These are phyloP conservation scores for Lasioglossum marginatum DNA, from an alignment of 2,888 invertebrate genomes.

Conservation along the genomic window DNA sequence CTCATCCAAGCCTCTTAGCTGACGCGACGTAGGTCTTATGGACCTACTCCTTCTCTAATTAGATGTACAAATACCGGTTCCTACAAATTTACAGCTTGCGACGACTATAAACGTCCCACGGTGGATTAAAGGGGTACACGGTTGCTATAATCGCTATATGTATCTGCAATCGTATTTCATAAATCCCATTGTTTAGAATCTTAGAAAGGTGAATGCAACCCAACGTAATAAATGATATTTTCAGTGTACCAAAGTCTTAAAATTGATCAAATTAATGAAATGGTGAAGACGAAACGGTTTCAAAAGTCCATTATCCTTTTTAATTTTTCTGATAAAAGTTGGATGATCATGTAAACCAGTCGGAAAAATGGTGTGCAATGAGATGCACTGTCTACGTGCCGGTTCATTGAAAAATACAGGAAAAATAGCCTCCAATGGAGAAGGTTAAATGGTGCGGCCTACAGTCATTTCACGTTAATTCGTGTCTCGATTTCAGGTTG, in stretches of 20 bases:
- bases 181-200: not conserved
- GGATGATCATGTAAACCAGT: not conserved
- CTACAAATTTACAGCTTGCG: slow-evolving; percentile 2
- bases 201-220: not conserved
- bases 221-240: not conserved
- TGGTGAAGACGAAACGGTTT: too few species aligned
- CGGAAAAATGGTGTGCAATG: not conserved
- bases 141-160: not conserved
- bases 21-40: slow-evolving; percentile 21
- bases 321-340: not conserved
- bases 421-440: not conserved
- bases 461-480: slow-evolving; percentile 34
- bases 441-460: slow-evolving; percentile 17
- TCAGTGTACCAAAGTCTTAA: not conserved
- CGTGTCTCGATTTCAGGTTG: slow-evolving; percentile 37
- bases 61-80: slow-evolving; percentile 31
- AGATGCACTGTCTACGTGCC: not conserved
- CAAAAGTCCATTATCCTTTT: not conserved
- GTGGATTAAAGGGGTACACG: not conserved
- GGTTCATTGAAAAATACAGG: not conserved
- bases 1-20: slow-evolving; percentile 43
- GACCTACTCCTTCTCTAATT: slow-evolving; percentile 27
- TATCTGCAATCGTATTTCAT: not conserved
- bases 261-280: not conserved
- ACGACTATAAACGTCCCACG: not conserved